phyloP scores from a whole-genome alignment of 2,113 vertebrate species.

The Electrona antarctica region DNA sequence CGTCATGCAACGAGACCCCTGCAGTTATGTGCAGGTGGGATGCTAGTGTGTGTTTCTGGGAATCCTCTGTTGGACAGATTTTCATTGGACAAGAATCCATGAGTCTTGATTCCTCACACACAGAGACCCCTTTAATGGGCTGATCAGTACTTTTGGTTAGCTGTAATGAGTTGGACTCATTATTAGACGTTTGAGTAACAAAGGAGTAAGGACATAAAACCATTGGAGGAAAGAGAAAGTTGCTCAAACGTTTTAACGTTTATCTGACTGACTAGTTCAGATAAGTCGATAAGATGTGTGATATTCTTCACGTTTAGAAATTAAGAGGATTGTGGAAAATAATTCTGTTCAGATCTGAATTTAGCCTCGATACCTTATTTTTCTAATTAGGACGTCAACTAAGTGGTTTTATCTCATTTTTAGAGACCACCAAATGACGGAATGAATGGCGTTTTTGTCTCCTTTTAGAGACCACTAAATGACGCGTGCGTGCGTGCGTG shows the following conservation, averaged over 20 bases:
- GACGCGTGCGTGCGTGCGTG: background rate
- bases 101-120: conserved; percentile 1
- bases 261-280: too few relatives aligned
- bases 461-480: conserved; percentile 34
- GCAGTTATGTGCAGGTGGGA: conserved; percentile 8
- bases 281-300: too few relatives aligned
- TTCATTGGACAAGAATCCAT: background rate
- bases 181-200: background rate
- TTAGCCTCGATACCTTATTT: conserved; percentile 16
- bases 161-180: conserved; percentile 20
- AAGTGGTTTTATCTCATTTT: too few relatives aligned
- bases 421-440: too few relatives aligned
- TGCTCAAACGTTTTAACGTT: too few relatives aligned
- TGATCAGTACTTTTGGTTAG: conserved; percentile 42
- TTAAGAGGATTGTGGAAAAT: too few relatives aligned
- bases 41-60: conserved; percentile 10
- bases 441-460: background rate
- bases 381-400: conserved; percentile 37
- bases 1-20: conserved; percentile 19
- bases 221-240: too few relatives aligned
- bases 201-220: background rate
- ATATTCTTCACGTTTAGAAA: too few relatives aligned
- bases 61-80: background rate
- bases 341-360: too few relatives aligned
- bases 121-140: conserved; percentile 8